Evolutionary conservation across 2,113 vertebrate genomes (phyloP).

Genomic region (Meleagris gallopavo): DNA sequence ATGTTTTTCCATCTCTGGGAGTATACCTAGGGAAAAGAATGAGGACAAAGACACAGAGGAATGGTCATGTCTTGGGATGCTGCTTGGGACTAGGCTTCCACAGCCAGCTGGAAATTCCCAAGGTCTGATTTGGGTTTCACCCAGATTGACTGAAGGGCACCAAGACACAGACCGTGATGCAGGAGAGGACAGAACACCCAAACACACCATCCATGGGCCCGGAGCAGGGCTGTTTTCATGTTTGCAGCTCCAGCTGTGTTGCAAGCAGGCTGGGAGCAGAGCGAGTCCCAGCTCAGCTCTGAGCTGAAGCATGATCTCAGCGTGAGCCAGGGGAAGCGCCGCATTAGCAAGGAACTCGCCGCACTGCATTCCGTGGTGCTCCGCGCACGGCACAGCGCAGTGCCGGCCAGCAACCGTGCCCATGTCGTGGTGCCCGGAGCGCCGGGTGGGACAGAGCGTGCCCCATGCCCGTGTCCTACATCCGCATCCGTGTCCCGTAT

Average conservation of each 20-base stretch:
- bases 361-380: neutral
- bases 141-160: neutral
- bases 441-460: neutral
- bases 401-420: neutral
- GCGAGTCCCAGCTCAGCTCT: neutral
- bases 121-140: neutral
- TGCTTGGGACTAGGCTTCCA: neutral
- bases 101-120: fast-evolving
- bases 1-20: neutral
- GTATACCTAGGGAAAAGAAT: fast-evolving
- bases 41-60: neutral
- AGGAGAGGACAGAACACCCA: neutral
- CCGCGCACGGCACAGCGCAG: fast-evolving
- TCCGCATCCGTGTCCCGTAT: neutral
- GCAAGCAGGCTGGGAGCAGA: neutral
- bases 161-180: neutral
- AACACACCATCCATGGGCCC: neutral
- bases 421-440: neutral
- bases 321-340: neutral
- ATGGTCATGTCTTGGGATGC: fast-evolving
- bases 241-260: neutral
- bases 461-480: no score
- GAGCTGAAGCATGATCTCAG: fast-evolving
- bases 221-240: neutral
- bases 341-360: neutral